Evolutionary conservation across 2,113 vertebrate species (phyloP).

Genomic region (Gadus chalcogrammus): DNA sequence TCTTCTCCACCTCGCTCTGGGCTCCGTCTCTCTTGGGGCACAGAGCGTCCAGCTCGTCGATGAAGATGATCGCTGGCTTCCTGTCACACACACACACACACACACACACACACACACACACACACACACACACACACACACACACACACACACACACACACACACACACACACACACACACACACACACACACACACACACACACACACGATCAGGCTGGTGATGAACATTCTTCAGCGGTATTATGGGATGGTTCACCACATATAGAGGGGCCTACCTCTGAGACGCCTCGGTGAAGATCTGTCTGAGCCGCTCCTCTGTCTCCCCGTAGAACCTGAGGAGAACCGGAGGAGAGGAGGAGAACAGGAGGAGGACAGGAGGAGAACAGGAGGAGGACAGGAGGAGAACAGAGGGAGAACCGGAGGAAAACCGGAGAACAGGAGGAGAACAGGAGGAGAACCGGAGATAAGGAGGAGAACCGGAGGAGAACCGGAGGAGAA

Average conservation of each 20-base stretch:
- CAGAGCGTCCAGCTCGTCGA: constrained; percentile 93
- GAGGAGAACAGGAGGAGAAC: too few relatives aligned
- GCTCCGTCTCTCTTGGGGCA: constrained; percentile 90
- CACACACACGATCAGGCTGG: neutral
- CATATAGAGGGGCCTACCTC: constrained; percentile 65
- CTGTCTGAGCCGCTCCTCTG: constrained; percentile 85
- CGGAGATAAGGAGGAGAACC: too few relatives aligned
- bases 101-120: neutral
- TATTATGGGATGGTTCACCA: too few relatives aligned
- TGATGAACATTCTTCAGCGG: too few relatives aligned
- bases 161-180: neutral
- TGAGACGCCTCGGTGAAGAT: constrained; percentile 89
- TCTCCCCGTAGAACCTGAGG: constrained; percentile 91
- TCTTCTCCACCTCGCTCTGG: constrained; percentile 96
- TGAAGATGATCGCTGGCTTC: constrained; percentile 82
- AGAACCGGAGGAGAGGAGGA: too few relatives aligned
- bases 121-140: too few relatives aligned
- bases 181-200: neutral
- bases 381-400: too few relatives aligned
- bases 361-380: too few relatives aligned
- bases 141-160: neutral
- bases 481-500: too few relatives aligned
- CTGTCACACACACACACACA: neutral
- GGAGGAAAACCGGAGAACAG: too few relatives aligned
- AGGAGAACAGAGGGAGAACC: too few relatives aligned